Percentiles rank a stretch among this genome's conserved stretches.
phyloP scores from a whole-genome alignment of 2,888 invertebrate genomes.

The Vannuccia rotundouncinata region DNA sequence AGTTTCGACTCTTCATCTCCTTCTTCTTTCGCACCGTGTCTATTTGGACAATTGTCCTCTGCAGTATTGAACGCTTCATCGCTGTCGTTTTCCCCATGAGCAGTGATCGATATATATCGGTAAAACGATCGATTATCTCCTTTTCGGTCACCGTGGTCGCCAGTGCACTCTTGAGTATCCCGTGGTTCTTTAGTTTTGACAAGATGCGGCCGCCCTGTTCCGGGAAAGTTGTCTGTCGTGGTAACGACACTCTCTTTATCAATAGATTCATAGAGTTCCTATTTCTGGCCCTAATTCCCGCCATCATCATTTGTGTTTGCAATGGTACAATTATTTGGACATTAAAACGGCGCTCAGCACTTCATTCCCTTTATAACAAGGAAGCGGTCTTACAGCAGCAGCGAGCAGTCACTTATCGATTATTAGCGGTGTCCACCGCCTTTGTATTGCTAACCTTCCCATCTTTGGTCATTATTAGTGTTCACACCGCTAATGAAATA shows the following conservation, averaged over 20 bases:
- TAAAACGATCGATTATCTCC: not conserved
- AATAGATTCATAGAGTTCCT: conserved; percentile 18
- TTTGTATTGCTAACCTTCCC: conserved; percentile 37
- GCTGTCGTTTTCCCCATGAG: conserved; percentile 20
- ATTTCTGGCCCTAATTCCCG: conserved; percentile 30
- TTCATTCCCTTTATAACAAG: conserved; percentile 3
- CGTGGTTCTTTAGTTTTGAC: conserved; percentile 29
- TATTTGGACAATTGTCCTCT: conserved; percentile 30
- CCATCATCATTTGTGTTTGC: conserved; percentile 31
- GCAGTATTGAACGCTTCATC: conserved; percentile 30
- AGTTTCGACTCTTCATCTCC: conserved; percentile 11
- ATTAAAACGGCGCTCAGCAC: not conserved
- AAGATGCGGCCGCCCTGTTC: not conserved
- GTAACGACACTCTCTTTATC: not conserved
- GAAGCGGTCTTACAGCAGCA: not conserved
- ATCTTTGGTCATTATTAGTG: conserved; percentile 24
- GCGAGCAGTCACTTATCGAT: conserved; percentile 32
- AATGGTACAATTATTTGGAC: conserved; percentile 27
- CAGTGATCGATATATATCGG: not conserved
- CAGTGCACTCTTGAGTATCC: not conserved
- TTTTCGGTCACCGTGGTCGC: not conserved
- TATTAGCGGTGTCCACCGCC: conserved; percentile 31
- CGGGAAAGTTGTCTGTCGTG: not conserved
- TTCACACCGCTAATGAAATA: conserved; percentile 24
- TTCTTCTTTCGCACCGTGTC: conserved; percentile 27